These are phyloP conservation scores for Heliocidaris erythrogramma DNA, from an alignment of 35 echinoderm and acorn worm genomes.

Conservation along the genomic window DNA sequence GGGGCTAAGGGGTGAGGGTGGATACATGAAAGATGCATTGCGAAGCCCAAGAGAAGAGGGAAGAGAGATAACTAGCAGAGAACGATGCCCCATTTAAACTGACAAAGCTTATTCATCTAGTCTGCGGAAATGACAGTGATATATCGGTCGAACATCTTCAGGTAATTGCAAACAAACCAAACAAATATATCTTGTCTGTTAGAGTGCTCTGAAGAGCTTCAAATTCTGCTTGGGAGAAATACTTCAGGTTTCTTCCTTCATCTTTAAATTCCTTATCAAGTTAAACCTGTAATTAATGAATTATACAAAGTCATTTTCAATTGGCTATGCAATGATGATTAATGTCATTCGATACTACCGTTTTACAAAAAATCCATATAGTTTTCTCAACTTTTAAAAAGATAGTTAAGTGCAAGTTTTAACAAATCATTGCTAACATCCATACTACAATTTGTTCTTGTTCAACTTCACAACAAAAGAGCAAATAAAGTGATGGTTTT, in stretches of 20 bases:
- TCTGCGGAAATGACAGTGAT: not conserved
- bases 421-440: too few relatives aligned
- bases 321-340: not conserved
- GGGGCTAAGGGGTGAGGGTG: slow-evolving; percentile 21
- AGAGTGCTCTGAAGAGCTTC: slow-evolving; percentile 1
- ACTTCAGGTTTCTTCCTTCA: not conserved
- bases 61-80: not conserved
- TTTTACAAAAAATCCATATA: too few relatives aligned
- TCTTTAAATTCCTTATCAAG: not conserved
- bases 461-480: too few relatives aligned
- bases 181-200: slow-evolving; percentile 31
- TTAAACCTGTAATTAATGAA: not conserved
- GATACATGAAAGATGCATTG: not conserved
- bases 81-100: slow-evolving; percentile 16
- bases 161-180: slow-evolving; percentile 27
- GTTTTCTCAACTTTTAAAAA: too few relatives aligned
- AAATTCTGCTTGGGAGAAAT: not conserved
- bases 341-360: not conserved
- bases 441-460: too few relatives aligned
- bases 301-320: not conserved
- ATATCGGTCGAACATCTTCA: slow-evolving; percentile 13
- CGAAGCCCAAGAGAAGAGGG: not conserved
- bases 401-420: too few relatives aligned
- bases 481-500: too few relatives aligned
- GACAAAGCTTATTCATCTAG: slow-evolving; percentile 25